Evolutionary conservation across 1,140 invertebrate species (phyloP), one percentile per base, ranked within the genome.

Genomic region (Ptiloglossa arizonensis): DNA sequence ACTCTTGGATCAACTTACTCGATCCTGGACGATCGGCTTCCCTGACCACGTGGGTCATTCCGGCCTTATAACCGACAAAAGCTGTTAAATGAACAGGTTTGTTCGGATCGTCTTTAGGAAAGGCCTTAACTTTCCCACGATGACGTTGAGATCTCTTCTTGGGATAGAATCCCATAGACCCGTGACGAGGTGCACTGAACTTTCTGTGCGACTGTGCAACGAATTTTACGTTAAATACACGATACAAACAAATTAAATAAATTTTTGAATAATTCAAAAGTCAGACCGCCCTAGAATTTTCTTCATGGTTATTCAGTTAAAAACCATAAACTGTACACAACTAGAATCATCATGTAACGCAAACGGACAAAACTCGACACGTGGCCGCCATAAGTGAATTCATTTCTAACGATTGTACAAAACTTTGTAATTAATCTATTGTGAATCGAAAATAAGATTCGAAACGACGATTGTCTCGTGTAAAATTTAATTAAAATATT

Each of bases 41-140:
- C 88, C 99, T 95, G 5, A 99, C 97, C 92, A 99, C 97, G 91
- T 99, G 99, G 83, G 98, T 99, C 99, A 99, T 99, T 91, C 99
- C 99, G 91, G 99, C 98, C 93, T 99, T 99, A 93, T 99, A 99
- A 59, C 97, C 98, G 83, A 99, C 95, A 92, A 99, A 99, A 71
- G 98, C 97, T 8, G 99, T 99, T 48, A 99, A 94, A 94, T 99
- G 99, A 6, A 99, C 97, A 44, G 99, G 99, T 92, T 99, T 99
- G 82, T 92, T 95, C 27, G 96, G 94, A 91, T 99, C 98, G 96
- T 99, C 99, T 90, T 98, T 99, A n/a, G 99, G 99, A 94, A 99
- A 99, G 80, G 99, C 97, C 97, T 99, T 99, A 50, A 98, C 97
- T 93, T 99, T 99, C 88, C 99, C 99, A 94, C 98, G 97, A 95